Conservation (phyloP, 2,797 vertebrate genomes). For the Melanitta fusca region DNA sequence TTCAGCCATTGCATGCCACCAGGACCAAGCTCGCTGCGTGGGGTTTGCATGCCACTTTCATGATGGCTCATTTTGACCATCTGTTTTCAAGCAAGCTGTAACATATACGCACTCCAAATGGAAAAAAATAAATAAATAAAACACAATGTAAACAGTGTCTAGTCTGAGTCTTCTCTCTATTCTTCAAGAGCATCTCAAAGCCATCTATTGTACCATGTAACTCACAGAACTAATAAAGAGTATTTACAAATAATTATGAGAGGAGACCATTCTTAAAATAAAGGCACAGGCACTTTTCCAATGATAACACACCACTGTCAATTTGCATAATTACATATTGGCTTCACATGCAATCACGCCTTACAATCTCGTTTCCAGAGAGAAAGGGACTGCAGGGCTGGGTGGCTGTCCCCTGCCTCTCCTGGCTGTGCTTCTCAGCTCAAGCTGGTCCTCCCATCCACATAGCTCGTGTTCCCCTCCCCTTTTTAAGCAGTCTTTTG, state of each 20-base stretch:
- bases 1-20: accelerated
- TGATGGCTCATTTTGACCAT: not conserved
- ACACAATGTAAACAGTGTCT: not conserved
- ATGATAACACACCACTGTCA: not conserved
- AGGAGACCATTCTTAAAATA: not conserved
- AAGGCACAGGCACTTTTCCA: not conserved
- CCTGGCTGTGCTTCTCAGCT: not conserved
- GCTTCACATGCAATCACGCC: not conserved
- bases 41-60: not conserved
- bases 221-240: not conserved
- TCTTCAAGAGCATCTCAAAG: not conserved
- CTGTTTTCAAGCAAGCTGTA: not conserved
- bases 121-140: too few species aligned
- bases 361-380: accelerated
- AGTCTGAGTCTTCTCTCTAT: not conserved
- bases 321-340: not conserved
- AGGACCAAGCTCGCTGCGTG: not conserved
- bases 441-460: accelerated
- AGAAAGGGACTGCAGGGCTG: not conserved
- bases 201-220: not conserved
- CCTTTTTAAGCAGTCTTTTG: not conserved
- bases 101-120: not conserved
- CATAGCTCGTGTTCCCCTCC: not conserved
- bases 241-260: not conserved
- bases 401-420: not conserved